phyloP scores from a whole-genome alignment of 2,797 vertebrate species.

The Avahi laniger region DNA sequence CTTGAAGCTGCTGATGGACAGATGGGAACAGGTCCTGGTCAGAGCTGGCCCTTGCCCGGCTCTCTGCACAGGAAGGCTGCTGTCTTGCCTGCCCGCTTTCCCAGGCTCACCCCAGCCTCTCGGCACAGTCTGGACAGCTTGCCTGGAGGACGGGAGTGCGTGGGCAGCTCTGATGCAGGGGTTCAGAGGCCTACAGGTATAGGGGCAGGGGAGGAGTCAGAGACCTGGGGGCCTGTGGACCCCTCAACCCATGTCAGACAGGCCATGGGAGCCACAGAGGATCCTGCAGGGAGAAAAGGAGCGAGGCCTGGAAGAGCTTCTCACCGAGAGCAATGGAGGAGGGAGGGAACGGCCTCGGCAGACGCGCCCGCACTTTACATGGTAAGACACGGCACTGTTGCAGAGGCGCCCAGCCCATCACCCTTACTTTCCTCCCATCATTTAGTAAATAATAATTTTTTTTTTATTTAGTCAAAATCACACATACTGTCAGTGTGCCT shows the following conservation, averaged over 20 bases:
- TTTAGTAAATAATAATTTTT: not conserved
- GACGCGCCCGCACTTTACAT: rapidly evolving
- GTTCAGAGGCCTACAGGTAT: not conserved
- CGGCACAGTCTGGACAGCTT: not conserved
- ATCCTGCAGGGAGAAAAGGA: not conserved
- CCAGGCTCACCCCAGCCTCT: not conserved
- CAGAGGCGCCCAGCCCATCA: not conserved
- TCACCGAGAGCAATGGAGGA: not conserved
- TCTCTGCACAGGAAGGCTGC: not conserved
- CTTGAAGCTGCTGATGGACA: not conserved
- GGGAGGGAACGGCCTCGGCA: not conserved
- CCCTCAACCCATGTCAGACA: not conserved
- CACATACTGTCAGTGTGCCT: not conserved
- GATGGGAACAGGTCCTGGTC: not conserved
- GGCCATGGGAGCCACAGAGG: not conserved
- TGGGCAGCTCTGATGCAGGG: not conserved
- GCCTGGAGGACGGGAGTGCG: too few relatives aligned
- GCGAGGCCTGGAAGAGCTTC: not conserved
- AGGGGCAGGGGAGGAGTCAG: not conserved
- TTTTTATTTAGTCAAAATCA: not conserved
- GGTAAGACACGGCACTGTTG: rapidly evolving
- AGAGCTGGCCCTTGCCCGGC: not conserved
- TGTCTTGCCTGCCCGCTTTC: rapidly evolving
- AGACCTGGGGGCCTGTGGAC: not conserved
- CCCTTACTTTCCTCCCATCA: not conserved